Evolutionary conservation across 2,888 invertebrate species (phyloP), one percentile per base, ranked within the genome.

Genomic region (Stenodema calcarata): DNA sequence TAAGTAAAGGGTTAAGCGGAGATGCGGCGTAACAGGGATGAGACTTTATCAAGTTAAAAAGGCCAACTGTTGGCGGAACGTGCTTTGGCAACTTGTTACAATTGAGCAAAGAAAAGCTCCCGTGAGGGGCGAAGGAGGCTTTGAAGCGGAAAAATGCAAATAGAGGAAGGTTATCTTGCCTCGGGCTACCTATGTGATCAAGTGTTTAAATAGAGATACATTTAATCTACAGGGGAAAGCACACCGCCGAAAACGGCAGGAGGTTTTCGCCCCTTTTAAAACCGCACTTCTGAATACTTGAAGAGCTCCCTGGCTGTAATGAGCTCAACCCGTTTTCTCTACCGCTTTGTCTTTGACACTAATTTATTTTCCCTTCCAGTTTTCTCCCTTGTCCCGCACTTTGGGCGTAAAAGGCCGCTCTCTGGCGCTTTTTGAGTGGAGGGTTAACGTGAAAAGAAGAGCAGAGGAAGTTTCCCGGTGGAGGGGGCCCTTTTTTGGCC

Each of bases 61-160:
- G 73, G 73, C n/a, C 73, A 73, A 35, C 73, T 73, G 73, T 73
- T 73, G 73, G 73, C 73, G 14, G 73, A 73, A 73, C 73, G 73
- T 73, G 73, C 73, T 73, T 35, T 73, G 73, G 73, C 73, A 73
- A 73, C 73, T 73, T 73, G 73, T 73, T 73, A 73, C 73, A 73
- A 73, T 73, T 73, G 73, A 73, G 73, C 73, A 73, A 73, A 73
- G 73, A 73, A 73, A 73, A 73, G 35, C 73, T 30, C 35, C 73
- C 73, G 35, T 35, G 62, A 16, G 73, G 16, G 16, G 41, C 0
- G 73, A 12, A 73, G 62, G 23, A 23, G 23, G 73, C 73, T 73
- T 73, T 73, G 73, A 73, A 50, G 23, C 28, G 41, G 35, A 35
- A 35, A 73, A 73, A 73, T 73, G 73, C 73, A 73, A 73, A 73